phyloP scores from a whole-genome alignment of 2,797 vertebrate species.

The Podarcis lilfordi region DNA sequence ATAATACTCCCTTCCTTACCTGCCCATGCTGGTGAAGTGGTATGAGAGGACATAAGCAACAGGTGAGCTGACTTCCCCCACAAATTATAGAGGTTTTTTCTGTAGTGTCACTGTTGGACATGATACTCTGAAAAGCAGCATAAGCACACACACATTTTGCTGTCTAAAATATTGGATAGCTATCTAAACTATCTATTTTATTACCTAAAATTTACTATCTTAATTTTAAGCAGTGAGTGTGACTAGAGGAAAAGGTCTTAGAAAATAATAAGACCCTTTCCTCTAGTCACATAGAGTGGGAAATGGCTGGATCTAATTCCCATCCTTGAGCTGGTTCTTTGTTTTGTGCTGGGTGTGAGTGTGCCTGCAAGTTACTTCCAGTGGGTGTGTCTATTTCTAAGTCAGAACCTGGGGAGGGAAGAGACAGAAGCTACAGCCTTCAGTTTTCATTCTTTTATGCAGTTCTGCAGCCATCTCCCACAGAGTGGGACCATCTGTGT shows the following conservation, averaged over 20 bases:
- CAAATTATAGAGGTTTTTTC: neutral
- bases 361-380: neutral
- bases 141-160: neutral
- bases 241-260: neutral
- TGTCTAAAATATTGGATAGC: neutral
- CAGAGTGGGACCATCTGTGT: constrained; percentile 54
- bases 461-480: constrained; percentile 47
- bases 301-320: neutral
- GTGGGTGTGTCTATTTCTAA: constrained; percentile 39
- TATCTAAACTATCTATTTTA: neutral
- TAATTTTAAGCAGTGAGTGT: neutral
- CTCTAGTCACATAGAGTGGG: neutral
- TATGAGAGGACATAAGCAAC: neutral
- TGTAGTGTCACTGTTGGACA: neutral
- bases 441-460: constrained; percentile 67
- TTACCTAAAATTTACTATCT: neutral
- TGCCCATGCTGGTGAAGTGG: neutral
- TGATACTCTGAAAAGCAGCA: neutral
- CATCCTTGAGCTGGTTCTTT: neutral
- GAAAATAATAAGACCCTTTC: neutral
- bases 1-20: neutral
- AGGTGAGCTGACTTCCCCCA: neutral
- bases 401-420: constrained; percentile 39
- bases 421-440: constrained; percentile 53
- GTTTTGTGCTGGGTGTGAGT: constrained; percentile 48